phyloP scores from a whole-genome alignment of 2,888 invertebrate species.

The Chrysomela aeneicollis region DNA sequence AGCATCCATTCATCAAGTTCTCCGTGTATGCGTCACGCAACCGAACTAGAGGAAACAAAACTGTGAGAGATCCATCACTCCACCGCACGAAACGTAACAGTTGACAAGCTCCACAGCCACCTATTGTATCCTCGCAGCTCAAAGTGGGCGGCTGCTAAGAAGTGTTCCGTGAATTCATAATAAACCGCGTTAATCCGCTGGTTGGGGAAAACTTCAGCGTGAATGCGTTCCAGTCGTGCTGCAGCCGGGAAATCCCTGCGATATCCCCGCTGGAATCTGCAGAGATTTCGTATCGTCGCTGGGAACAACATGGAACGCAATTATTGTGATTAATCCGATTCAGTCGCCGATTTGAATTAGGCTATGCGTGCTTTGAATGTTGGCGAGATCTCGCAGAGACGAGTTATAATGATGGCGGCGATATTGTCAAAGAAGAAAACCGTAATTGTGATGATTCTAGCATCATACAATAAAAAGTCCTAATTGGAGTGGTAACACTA shows the following conservation, averaged over 20 bases:
- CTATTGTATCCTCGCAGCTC: slow-evolving; percentile 6
- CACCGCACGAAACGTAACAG: background rate
- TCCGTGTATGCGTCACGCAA: background rate
- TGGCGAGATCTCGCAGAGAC: background rate
- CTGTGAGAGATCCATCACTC: background rate
- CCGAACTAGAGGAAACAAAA: background rate
- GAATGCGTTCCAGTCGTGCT: slow-evolving; percentile 29
- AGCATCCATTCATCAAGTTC: background rate
- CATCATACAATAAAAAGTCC: no score
- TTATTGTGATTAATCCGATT: slow-evolving; percentile 43
- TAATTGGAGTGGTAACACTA: no score
- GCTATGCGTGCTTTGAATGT: background rate
- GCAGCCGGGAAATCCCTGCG: slow-evolving; percentile 23
- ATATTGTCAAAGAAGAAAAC: background rate
- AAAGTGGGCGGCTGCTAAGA: slow-evolving; percentile 30
- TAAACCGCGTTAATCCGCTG: slow-evolving; percentile 43
- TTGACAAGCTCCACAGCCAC: slow-evolving; percentile 16
- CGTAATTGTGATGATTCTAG: no score
- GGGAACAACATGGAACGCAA: slow-evolving; percentile 32
- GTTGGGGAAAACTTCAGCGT: slow-evolving; percentile 38
- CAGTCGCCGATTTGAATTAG: slow-evolving; percentile 20
- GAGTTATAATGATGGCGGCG: background rate
- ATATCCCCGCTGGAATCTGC: slow-evolving; percentile 19
- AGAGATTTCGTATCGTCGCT: slow-evolving; percentile 23
- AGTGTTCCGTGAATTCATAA: slow-evolving; percentile 41